Evolutionary conservation across 2,113 vertebrate genomes (phyloP), one percentile per base, ranked within the genome.

Genomic region (Thoracochromis brauschi): DNA sequence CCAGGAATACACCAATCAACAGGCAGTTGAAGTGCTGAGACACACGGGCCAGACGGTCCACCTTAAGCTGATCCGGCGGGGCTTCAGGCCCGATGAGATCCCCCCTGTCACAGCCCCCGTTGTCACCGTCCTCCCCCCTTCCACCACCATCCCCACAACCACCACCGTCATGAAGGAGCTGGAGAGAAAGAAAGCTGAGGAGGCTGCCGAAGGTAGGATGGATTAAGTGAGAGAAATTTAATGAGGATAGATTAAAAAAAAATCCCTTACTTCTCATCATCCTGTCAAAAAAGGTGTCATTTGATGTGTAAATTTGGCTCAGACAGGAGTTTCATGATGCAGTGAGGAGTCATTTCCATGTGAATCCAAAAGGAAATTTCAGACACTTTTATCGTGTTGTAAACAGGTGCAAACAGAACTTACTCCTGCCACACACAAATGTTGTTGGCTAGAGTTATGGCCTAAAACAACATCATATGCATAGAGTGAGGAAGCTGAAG

Each of bases 1-100:
- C 95, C 98, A 98, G 90, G 98, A 97, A 79, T 99, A 97, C 96
- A 98, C 97, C 90, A 99, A 99, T 92, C 99, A 99, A 79, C 98
- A 99, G 95, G 98, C 99, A 9, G 98, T 99, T 88, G 99, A 99
- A 1, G 96, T 99, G 29, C 91, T 99, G 84, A 95, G 97, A 47
- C 98, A 97, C 93, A 99, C 99, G 0, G 97, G 98, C 83, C 98
- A 99, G 91, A 97, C 96, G 0, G 98, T 99, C 65, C 96, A 88
- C 19, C 97, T 99, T 21, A 97, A 97, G 53, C 96, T 99, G 83
- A 96, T 98, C 87, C 96, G 98, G 55, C 96, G 97, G 68, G 96
- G 96, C 17, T 92, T 93, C 85, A 97, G 94, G 68, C 96, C 97
- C 5, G 98, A 98, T 9, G 96, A 96, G 33, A 91, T 94, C 29